A percentile compares a stretch with the other conserved stretches of the same genome.
Evolutionary conservation across 2,888 invertebrate genomes (phyloP).

Genomic region (Aporophyla nigra): DNA sequence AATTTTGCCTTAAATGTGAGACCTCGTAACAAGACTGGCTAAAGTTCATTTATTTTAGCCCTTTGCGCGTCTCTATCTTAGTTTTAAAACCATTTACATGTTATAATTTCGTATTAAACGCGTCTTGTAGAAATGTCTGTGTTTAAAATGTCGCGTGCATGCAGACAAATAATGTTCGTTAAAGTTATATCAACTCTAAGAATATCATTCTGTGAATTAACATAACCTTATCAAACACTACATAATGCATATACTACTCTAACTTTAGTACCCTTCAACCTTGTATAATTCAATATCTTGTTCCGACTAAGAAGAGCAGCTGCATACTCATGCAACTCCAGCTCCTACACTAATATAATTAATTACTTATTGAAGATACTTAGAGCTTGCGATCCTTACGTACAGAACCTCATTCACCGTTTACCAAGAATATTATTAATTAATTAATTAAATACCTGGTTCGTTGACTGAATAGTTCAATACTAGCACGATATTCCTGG

Average conservation of each 20-base stretch:
- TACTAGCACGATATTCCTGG: neutral
- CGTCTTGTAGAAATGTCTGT: neutral
- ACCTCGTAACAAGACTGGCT: neutral
- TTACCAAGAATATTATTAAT: constrained; percentile 22
- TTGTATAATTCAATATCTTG: constrained; percentile 26
- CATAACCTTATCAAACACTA: neutral
- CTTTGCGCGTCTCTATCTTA: neutral
- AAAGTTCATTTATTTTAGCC: neutral
- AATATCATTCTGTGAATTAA: neutral
- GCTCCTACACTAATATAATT: constrained; percentile 38
- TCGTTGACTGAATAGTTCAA: constrained; percentile 14
- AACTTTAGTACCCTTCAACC: neutral
- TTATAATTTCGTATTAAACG: neutral
- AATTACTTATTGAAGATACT: constrained; percentile 40
- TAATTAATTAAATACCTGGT: constrained; percentile 26
- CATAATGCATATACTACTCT: neutral
- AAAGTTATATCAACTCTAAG: neutral
- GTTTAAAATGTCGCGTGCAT: neutral
- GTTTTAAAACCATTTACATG: neutral
- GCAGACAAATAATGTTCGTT: neutral
- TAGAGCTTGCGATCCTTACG: constrained; percentile 23
- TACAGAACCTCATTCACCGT: neutral
- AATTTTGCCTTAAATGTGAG: neutral
- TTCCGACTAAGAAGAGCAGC: neutral
- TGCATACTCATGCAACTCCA: constrained; percentile 31